These are phyloP conservation scores for Regulus satrapa DNA, from an alignment of 2,113 vertebrate species.

Conservation along the genomic window DNA sequence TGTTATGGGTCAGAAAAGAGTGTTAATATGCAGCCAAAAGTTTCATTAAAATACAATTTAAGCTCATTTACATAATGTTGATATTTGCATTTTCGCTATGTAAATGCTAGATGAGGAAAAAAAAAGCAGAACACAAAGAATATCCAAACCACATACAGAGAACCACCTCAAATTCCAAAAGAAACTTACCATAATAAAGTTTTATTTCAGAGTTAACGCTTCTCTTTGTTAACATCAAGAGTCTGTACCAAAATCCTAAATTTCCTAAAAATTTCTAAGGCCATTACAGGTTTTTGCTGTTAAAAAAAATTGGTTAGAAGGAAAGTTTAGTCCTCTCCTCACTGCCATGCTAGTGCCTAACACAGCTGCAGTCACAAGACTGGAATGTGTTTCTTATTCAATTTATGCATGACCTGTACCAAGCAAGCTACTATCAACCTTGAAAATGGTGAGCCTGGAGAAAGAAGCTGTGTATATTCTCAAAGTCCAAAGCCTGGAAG, in stretches of 20 bases:
- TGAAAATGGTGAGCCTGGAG: not conserved
- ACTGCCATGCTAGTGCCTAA: not conserved
- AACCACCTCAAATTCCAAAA: not conserved
- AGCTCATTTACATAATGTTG: not conserved
- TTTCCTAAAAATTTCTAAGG: not conserved
- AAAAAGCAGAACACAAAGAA: not conserved
- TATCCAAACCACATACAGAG: accelerated
- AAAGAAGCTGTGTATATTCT: not conserved
- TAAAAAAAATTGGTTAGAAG: not conserved
- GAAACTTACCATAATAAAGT: not conserved
- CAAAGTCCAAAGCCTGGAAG: not conserved
- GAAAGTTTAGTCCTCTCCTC: not conserved
- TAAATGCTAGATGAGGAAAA: not conserved
- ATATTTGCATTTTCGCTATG: not conserved
- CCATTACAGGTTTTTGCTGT: not conserved
- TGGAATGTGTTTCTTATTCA: not conserved
- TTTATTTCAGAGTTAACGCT: not conserved
- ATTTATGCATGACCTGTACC: not conserved
- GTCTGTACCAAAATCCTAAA: not conserved
- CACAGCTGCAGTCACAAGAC: not conserved
- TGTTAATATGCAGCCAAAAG: not conserved
- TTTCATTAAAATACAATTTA: not conserved
- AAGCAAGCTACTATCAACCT: not conserved
- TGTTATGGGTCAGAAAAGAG: not conserved
- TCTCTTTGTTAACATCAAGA: not conserved